Conservation (phyloP, 2,113 vertebrate genomes). For the Epinephelus cyanopodus region DNA sequence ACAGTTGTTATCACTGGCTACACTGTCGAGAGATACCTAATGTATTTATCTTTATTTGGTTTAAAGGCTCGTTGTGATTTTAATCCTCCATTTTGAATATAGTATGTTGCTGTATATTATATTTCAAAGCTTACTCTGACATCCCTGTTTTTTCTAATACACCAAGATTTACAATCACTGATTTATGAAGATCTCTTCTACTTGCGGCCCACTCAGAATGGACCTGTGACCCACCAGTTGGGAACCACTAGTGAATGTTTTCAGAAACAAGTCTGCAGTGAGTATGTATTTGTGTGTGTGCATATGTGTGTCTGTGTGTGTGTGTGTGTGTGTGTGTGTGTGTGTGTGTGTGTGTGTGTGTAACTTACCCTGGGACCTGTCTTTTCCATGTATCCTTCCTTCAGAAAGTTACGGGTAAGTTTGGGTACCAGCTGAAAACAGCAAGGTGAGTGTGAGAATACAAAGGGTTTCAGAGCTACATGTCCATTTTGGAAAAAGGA, state of each 20-base stretch:
- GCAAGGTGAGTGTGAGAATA: not conserved
- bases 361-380: conserved; percentile 90
- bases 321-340: not conserved
- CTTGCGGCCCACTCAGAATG: too few relatives aligned
- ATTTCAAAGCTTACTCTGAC: not conserved
- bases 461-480: not conserved
- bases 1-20: not conserved
- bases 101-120: not conserved
- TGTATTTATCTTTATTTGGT: not conserved
- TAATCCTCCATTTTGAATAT: not conserved
- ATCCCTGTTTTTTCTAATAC: not conserved
- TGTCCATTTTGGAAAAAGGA: not conserved
- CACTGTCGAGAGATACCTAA: not conserved
- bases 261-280: too few relatives aligned
- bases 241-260: too few relatives aligned
- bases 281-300: not conserved
- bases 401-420: conserved; percentile 90
- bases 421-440: conserved; percentile 87
- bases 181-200: not conserved
- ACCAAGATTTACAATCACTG: not conserved
- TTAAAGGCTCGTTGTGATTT: not conserved
- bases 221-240: too few relatives aligned
- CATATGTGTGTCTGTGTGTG: not conserved
- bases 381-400: conserved; percentile 96
- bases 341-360: not conserved